Evolutionary conservation across 92 coral and sea anemone genomes (phyloP), one percentile per base, ranked within the genome.

Genomic region (Phenganax marumi): DNA sequence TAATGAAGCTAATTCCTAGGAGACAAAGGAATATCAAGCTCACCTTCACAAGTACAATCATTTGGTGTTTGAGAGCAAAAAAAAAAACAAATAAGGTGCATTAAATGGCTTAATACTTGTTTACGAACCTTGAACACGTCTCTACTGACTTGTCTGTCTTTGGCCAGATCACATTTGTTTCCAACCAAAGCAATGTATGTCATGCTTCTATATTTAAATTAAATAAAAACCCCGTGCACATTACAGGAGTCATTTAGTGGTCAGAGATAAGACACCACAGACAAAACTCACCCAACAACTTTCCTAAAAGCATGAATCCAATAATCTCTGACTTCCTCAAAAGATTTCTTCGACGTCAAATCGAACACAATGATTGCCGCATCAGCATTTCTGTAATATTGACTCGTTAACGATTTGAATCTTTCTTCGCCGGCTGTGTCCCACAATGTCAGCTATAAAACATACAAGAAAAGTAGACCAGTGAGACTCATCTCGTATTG

Each of bases 351-450:
- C 60, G 87, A 66, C 12, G 97, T 88, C 84, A 92, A 62, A 73
- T 93, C 97, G 79, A 95, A 95, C 80, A 95, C 98, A 19, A 95
- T 55, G 7, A 95, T 86, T 14, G 93, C 98, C 17, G 97, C 98
- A 82, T 92, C 81, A 47, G 98, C 97, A 56, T 92, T 90, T 80
- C 98, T 85, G 70, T 79, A 95, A 79, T 87, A 95, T 51, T 91
- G 80, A 65, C 84, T 91, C 47, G 92, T 92, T 69, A 95, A 64
- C 0, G 95, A 90, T 10, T 89, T 82, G 84, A 88, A 91, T 81
- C 93, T 89, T 81, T 95, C 98, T 75, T 95, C 96, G 3, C 98
- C 98, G 8, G 95, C 97, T 1, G 98, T 95, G 78, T 95, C 98
- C 98, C 98, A 95, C 11, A 95, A 58, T 51, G 91, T 91, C 69